Evolutionary conservation across 2,113 vertebrate species (phyloP).

Genomic region (Ameiurus melas): DNA sequence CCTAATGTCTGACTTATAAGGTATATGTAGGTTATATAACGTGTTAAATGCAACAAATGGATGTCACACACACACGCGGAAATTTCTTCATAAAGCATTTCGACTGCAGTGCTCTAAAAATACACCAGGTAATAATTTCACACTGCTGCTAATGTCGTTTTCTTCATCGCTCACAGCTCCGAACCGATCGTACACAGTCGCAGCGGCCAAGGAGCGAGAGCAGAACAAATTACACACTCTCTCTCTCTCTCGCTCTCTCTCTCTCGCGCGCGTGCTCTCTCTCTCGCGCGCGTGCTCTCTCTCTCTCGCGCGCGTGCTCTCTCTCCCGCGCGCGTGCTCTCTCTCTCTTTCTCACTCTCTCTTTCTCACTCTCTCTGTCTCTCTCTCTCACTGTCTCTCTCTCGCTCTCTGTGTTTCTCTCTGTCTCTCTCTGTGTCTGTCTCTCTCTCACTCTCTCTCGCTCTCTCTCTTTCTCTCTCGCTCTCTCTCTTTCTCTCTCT

Average conservation of each 20-base stretch:
- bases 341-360: no score
- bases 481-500: background rate
- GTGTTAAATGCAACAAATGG: background rate
- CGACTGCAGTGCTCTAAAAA: conserved; percentile 61
- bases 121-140: conserved; percentile 57
- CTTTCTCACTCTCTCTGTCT: no score
- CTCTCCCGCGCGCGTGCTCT: no score
- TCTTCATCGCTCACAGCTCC: conserved; percentile 47
- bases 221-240: conserved; percentile 15
- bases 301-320: no score
- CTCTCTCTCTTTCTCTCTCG: no score
- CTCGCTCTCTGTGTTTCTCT: background rate
- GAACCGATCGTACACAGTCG: conserved; percentile 39
- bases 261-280: no score
- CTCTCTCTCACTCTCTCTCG: no score
- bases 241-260: background rate
- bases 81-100: conserved; percentile 31
- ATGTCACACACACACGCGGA: background rate
- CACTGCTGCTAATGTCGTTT: conserved; percentile 56
- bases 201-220: background rate
- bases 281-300: no score
- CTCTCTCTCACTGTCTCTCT: no score
- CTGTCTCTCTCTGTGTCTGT: background rate
- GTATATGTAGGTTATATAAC: background rate
- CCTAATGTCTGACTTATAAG: background rate